Evolutionary conservation across 2,797 vertebrate species (phyloP).

Genomic region (Labeo calbasu): DNA sequence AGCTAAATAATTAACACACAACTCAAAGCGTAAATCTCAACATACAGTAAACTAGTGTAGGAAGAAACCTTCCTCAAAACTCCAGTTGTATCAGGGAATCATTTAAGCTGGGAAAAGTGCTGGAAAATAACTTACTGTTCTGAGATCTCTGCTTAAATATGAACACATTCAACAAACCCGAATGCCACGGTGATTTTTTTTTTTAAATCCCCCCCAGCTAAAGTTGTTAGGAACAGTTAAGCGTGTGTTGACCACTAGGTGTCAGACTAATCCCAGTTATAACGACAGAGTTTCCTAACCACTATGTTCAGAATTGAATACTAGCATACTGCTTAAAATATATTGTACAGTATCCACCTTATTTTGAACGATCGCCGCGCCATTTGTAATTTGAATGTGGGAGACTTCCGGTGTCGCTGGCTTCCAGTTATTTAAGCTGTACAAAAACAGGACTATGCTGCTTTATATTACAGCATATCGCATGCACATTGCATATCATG

Average conservation of each 20-base stretch:
- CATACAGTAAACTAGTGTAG: slow-evolving; percentile 55
- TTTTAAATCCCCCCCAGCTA: background rate
- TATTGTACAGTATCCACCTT: background rate
- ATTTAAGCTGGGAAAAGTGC: slow-evolving; percentile 46
- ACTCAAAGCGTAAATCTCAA: slow-evolving; percentile 42
- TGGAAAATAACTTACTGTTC: slow-evolving; percentile 16
- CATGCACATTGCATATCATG: background rate
- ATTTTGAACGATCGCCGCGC: background rate
- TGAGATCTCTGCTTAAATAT: slow-evolving; percentile 12
- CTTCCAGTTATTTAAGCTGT: background rate
- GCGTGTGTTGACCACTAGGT: slow-evolving; percentile 34
- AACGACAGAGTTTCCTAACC: slow-evolving; percentile 4
- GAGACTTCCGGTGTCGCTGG: background rate
- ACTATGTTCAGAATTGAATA: background rate
- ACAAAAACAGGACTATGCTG: background rate
- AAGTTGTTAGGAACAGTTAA: background rate
- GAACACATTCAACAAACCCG: background rate
- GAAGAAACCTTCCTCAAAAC: slow-evolving; percentile 24
- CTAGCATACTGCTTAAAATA: background rate
- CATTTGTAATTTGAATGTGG: background rate
- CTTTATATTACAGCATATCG: background rate
- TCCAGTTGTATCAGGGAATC: slow-evolving; percentile 53
- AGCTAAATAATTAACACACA: slow-evolving; percentile 46
- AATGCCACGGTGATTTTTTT: background rate
- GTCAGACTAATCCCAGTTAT: slow-evolving; percentile 30